These are phyloP conservation scores for Pilophorus perplexus DNA, from an alignment of 2,888 invertebrate genomes.

Conservation along the genomic window DNA sequence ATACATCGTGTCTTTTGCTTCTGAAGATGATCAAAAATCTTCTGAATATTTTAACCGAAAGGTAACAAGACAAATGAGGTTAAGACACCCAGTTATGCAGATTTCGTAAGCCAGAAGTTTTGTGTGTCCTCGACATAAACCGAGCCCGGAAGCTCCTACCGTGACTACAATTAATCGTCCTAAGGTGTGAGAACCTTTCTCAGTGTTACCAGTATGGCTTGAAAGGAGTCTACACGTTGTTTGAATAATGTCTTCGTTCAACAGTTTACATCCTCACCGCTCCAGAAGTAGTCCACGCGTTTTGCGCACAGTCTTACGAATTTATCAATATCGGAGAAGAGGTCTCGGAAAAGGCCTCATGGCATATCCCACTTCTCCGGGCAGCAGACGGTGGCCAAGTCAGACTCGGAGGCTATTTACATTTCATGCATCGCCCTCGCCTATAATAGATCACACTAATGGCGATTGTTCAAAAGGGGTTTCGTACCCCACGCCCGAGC, in stretches of 20 bases:
- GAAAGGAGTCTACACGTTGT: slow-evolving; percentile 14
- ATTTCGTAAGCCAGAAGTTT: neutral
- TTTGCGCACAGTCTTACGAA: no score
- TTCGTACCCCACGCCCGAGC: slow-evolving; percentile 15
- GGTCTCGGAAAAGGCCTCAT: no score
- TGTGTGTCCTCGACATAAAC: slow-evolving; percentile 9
- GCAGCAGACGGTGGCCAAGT: neutral
- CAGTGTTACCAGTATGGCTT: slow-evolving; percentile 23
- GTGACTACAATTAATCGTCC: slow-evolving; percentile 35
- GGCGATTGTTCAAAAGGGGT: slow-evolving; percentile 11
- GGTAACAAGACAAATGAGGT: no score
- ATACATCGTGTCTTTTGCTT: no score
- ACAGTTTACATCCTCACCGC: slow-evolving; percentile 30
- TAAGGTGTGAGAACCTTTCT: slow-evolving; percentile 38
- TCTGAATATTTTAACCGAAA: no score
- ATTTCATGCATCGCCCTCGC: slow-evolving; percentile 19
- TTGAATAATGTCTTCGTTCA: slow-evolving; percentile 18
- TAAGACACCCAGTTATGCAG: slow-evolving; percentile 5
- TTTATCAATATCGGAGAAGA: no score
- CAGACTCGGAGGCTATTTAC: slow-evolving; percentile 14
- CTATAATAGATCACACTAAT: slow-evolving; percentile 19
- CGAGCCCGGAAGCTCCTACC: slow-evolving; percentile 19
- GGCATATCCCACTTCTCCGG: neutral
- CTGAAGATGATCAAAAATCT: no score
- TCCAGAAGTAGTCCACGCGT: no score